Evolutionary conservation across 1,140 invertebrate species (phyloP).

Genomic region (Drosophila rufa): DNA sequence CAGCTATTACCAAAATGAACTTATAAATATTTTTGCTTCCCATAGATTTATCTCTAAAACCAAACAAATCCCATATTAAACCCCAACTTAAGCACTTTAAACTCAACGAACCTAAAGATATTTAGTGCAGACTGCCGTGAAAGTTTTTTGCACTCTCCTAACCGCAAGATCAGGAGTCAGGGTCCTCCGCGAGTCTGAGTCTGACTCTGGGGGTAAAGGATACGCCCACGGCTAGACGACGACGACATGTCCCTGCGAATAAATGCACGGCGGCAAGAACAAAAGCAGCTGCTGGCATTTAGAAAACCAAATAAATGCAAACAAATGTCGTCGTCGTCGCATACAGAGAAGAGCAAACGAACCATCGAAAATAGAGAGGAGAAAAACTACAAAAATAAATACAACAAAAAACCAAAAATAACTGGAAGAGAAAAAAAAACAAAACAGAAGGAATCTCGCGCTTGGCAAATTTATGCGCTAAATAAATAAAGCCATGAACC

Average conservation of each 20-base stretch:
- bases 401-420: conserved; percentile 33
- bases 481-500: conserved; percentile 83
- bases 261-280: conserved; percentile 22
- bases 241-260: conserved; percentile 38
- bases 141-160: conserved; percentile 24
- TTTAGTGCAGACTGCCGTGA: neutral
- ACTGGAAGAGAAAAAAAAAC: neutral
- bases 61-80: neutral
- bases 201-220: conserved; percentile 6
- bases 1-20: neutral
- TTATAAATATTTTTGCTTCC: neutral
- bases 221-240: conserved; percentile 66
- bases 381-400: conserved; percentile 10
- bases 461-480: conserved; percentile 79
- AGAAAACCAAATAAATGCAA: conserved; percentile 77
- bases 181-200: conserved; percentile 9
- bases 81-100: neutral
- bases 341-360: conserved; percentile 48
- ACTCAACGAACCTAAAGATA: neutral
- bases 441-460: conserved; percentile 54
- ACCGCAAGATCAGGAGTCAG: conserved; percentile 3
- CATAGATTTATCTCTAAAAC: too few relatives aligned
- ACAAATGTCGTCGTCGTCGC: conserved; percentile 69
- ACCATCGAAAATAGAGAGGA: conserved; percentile 38
- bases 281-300: conserved; percentile 45